Percentiles rank a stretch among this genome's conserved stretches.
phyloP scores from a whole-genome alignment of 30 jellyfish, hydroid and myxozoan genomes.

The Aurelia aurita region DNA sequence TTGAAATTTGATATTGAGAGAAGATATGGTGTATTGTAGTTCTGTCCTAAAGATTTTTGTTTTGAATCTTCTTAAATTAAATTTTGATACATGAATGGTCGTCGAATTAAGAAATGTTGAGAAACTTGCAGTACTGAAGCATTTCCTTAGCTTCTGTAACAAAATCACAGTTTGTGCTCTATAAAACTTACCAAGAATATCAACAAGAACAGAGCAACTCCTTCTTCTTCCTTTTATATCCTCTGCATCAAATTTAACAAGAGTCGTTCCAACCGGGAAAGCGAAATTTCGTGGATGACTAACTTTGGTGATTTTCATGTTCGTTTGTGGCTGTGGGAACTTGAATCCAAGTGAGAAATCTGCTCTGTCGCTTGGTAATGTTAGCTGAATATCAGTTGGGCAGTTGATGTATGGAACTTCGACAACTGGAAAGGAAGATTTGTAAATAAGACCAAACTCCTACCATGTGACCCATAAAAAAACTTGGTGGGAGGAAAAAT shows the following conservation, averaged over 20 bases:
- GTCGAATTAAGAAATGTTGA: no score
- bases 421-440: conserved; percentile 48
- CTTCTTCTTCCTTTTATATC: conserved; percentile 48
- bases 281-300: conserved; percentile 64
- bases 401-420: conserved; percentile 90
- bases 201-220: conserved; percentile 75
- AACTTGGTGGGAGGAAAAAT: no score
- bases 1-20: no score
- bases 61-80: no score
- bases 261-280: conserved; percentile 77
- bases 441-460: no score
- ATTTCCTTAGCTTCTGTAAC: no score
- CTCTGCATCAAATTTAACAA: conserved; percentile 68
- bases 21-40: no score
- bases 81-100: no score
- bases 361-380: conserved; percentile 55
- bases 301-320: conserved; percentile 66
- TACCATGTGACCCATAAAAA: no score
- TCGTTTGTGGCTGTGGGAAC: conserved; percentile 89
- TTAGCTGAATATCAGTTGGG: conserved; percentile 79
- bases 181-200: conserved; percentile 72
- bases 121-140: no score
- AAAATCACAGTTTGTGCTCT: no score
- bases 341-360: conserved; percentile 52
- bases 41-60: no score